Evolutionary conservation across 1,140 invertebrate species (phyloP).

Genomic region (Pseudomyrmex dendroicus): DNA sequence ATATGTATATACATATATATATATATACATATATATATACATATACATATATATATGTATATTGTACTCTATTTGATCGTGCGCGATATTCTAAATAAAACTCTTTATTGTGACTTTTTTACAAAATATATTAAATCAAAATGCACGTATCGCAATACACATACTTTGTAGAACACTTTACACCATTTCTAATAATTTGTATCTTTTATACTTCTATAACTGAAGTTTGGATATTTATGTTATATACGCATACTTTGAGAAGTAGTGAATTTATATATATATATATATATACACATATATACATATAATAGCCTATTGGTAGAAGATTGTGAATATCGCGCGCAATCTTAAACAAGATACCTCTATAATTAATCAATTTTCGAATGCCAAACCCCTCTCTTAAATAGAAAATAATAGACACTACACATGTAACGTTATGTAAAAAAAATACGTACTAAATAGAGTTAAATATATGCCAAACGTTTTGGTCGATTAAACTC

Average conservation of each 20-base stretch:
- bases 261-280: background rate
- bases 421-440: background rate
- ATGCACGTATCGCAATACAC: background rate
- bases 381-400: conserved; percentile 69
- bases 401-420: conserved; percentile 40
- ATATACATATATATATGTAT: background rate
- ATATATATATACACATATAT: too few species aligned
- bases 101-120: conserved; percentile 20
- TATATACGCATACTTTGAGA: background rate
- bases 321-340: conserved; percentile 5
- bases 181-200: conserved; percentile 34
- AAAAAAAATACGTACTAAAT: conserved; percentile 43
- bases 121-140: conserved; percentile 34
- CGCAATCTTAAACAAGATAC: conserved; percentile 1
- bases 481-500: conserved; percentile 31
- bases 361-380: conserved; percentile 17
- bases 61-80: conserved; percentile 8
- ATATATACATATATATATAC: too few species aligned
- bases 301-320: background rate
- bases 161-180: conserved; percentile 25
- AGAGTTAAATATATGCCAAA: conserved; percentile 61
- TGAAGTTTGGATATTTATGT: conserved; percentile 23
- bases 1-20: too few species aligned
- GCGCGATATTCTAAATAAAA: conserved; percentile 7
- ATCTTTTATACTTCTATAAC: conserved; percentile 20